A percentile compares a stretch with the other conserved stretches of the same genome.
Conservation (phyloP, 1,140 invertebrate species). For the Sinonovacula constricta region DNA sequence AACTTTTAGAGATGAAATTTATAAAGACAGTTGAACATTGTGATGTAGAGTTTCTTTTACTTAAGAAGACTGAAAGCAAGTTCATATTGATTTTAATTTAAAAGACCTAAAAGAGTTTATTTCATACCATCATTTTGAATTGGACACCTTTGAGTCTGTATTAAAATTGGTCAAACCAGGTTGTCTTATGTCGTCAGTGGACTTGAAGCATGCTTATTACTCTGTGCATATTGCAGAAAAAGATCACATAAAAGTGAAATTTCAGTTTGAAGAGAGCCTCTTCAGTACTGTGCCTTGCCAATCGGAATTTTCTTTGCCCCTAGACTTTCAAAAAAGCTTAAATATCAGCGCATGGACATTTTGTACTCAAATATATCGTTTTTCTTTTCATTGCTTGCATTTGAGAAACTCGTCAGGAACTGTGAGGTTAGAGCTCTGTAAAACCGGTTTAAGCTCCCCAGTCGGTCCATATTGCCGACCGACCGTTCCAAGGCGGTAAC, state of each 20-base stretch:
- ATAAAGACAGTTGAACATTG: slow-evolving; percentile 1
- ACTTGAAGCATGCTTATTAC: slow-evolving; percentile 54
- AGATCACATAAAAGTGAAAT: slow-evolving; percentile 37
- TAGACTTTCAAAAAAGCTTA: slow-evolving; percentile 48
- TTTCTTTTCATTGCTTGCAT: no score
- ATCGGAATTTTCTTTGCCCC: slow-evolving; percentile 39
- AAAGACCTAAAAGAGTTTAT: slow-evolving; percentile 38
- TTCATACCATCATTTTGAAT: slow-evolving; percentile 48
- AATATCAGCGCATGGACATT: no score
- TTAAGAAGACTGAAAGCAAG: slow-evolving; percentile 41
- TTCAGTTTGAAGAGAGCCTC: slow-evolving; percentile 9
- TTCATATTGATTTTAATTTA: slow-evolving; percentile 42
- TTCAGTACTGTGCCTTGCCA: slow-evolving; percentile 17
- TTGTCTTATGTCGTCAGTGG: slow-evolving; percentile 54
- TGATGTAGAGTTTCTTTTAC: slow-evolving; percentile 45
- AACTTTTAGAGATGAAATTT: slow-evolving; percentile 18
- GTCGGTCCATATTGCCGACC: no score
- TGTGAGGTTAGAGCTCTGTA: no score
- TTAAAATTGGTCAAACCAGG: slow-evolving; percentile 35
- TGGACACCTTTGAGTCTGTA: slow-evolving; percentile 44
- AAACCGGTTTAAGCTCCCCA: slow-evolving; percentile 53
- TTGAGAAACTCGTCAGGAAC: no score
- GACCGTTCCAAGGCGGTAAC: no score
- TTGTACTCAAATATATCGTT: no score
- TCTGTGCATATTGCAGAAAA: slow-evolving; percentile 12